A percentile compares a stretch with the other conserved stretches of the same genome.
Evolutionary conservation across 2,113 vertebrate species (phyloP).

Genomic region (Hyperoodon ampullatus): DNA sequence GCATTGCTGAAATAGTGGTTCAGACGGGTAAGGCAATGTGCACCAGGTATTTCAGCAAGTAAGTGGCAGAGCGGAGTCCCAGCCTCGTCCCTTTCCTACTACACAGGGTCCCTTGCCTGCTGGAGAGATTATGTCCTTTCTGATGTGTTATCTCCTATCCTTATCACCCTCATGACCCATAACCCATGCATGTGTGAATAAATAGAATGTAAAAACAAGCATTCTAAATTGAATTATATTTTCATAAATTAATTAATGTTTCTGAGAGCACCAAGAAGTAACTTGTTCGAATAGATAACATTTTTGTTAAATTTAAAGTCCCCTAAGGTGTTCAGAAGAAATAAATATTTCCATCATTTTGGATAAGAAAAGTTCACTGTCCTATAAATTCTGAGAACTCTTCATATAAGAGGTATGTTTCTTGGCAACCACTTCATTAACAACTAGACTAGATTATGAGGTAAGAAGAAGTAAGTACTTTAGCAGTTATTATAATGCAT

Average conservation of each 20-base stretch:
- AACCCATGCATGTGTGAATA: background rate
- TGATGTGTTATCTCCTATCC: background rate
- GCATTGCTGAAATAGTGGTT: background rate
- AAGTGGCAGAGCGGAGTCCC: background rate
- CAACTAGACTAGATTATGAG: background rate
- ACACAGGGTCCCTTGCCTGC: rapidly evolving
- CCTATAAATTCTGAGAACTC: background rate
- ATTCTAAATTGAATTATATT: background rate
- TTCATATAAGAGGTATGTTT: conserved; percentile 19
- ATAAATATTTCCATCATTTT: background rate
- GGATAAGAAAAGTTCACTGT: background rate
- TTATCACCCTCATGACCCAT: background rate
- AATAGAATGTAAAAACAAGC: background rate
- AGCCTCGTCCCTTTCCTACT: background rate
- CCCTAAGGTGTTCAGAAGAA: background rate
- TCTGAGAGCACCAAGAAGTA: background rate
- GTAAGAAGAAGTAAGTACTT: conserved; percentile 28
- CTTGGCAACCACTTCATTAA: background rate
- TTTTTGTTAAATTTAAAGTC: background rate
- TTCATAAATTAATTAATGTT: background rate
- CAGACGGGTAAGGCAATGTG: background rate
- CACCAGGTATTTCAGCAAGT: background rate
- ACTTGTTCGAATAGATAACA: background rate
- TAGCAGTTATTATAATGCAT: background rate
- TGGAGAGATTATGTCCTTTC: background rate